Percentiles rank a stretch among this genome's conserved stretches.
Evolutionary conservation across 2,888 invertebrate genomes (phyloP).

Genomic region (Pasiphila rectangulata): DNA sequence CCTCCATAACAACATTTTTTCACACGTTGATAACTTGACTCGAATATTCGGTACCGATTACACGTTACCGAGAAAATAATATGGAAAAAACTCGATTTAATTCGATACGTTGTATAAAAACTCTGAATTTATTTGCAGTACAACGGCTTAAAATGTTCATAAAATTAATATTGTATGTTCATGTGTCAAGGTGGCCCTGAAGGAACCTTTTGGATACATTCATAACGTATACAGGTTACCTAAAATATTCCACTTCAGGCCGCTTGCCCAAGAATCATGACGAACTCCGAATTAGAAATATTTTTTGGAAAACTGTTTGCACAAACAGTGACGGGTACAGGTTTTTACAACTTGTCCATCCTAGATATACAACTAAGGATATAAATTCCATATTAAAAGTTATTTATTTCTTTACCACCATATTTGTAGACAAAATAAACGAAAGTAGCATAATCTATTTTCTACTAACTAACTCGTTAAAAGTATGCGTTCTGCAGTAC

Average conservation of each 20-base stretch:
- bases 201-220: conserved; percentile 39
- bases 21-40: conserved; percentile 38
- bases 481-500: no score
- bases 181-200: conserved; percentile 67
- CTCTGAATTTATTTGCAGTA: conserved; percentile 63
- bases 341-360: no score
- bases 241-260: no score
- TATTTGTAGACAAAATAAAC: no score
- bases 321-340: no score
- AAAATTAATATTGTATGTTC: conserved; percentile 61
- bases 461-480: no score
- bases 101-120: conserved; percentile 69
- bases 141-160: conserved; percentile 54
- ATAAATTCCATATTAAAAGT: no score
- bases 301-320: neutral
- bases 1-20: conserved; percentile 35
- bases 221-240: neutral
- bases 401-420: no score
- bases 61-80: conserved; percentile 46
- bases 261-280: no score
- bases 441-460: no score
- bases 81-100: conserved; percentile 50
- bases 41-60: conserved; percentile 39
- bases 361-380: no score
- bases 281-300: neutral